Percentiles rank a stretch among this genome's conserved stretches.
These are phyloP conservation scores for Falcunculus frontatus DNA, from an alignment of 2,113 vertebrate species.

Conservation along the genomic window DNA sequence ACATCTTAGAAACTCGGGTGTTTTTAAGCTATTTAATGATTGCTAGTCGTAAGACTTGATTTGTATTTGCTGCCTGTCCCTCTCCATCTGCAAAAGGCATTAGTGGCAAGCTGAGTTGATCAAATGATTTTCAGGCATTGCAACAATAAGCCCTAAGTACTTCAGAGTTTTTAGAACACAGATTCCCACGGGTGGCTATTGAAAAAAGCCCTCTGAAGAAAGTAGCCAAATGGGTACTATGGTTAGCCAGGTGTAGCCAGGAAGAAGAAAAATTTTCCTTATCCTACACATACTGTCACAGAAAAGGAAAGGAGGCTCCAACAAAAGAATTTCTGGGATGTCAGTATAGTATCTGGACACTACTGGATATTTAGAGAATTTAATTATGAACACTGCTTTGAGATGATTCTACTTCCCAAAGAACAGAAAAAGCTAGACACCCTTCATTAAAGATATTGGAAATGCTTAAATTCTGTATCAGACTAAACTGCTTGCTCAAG, in stretches of 20 bases:
- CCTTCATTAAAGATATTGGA: not conserved
- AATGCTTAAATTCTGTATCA: not conserved
- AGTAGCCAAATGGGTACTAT: not conserved
- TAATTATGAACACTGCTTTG: not conserved
- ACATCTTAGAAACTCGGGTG: not conserved
- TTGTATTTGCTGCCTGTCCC: not conserved
- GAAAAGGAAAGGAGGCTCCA: not conserved
- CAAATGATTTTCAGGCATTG: not conserved
- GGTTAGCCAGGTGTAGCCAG: not conserved
- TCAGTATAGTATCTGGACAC: not conserved
- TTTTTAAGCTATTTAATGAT: conserved; percentile 17
- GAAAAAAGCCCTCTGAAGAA: not conserved
- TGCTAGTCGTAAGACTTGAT: not conserved
- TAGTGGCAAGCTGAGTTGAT: not conserved
- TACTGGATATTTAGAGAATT: not conserved
- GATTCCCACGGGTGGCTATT: not conserved
- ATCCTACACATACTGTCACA: not conserved
- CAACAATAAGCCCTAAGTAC: not conserved
- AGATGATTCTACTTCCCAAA: not conserved
- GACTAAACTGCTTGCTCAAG: not conserved
- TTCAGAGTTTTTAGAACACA: not conserved
- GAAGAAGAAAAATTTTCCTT: not conserved
- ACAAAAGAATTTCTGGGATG: not conserved
- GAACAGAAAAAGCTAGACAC: not conserved
- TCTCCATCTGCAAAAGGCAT: not conserved